phyloP scores from a whole-genome alignment of 2,888 invertebrate species.

The Morinoia aosen region DNA sequence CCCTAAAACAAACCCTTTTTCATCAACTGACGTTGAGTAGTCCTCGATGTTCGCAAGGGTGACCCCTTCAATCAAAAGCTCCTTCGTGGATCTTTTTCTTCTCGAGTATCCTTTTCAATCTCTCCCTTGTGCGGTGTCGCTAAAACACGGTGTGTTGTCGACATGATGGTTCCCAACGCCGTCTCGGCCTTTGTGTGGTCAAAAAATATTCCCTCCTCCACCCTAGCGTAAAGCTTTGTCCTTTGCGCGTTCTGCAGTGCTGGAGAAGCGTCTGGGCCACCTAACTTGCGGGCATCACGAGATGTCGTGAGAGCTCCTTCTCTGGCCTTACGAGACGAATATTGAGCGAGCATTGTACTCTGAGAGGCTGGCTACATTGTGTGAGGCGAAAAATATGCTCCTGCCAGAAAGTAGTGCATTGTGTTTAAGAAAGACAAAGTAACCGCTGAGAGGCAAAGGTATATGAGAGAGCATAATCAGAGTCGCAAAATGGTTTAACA shows the following conservation, averaged over 20 bases:
- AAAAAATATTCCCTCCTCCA: slow-evolving; percentile 49
- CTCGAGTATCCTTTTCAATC: slow-evolving; percentile 40
- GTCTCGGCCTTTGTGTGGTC: slow-evolving; percentile 52
- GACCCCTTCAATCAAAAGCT: slow-evolving; percentile 42
- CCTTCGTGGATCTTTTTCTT: slow-evolving; percentile 24
- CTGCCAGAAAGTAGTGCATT: slow-evolving; percentile 34
- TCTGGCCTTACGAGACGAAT: slow-evolving; percentile 30
- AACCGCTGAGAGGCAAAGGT: not conserved
- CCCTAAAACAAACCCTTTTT: slow-evolving; percentile 38
- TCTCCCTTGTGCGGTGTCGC: slow-evolving; percentile 32
- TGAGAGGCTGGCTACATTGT: not conserved
- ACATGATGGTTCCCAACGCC: slow-evolving; percentile 52
- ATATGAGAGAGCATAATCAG: not conserved
- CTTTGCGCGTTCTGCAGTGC: not conserved
- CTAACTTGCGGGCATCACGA: slow-evolving; percentile 52
- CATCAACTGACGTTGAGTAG: not conserved
- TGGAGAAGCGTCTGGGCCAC: slow-evolving; percentile 28
- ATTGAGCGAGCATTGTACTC: slow-evolving; percentile 19
- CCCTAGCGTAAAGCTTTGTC: slow-evolving; percentile 44
- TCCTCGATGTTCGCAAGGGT: not conserved
- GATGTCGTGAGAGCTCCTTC: slow-evolving; percentile 35
- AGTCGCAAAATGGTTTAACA: not conserved
- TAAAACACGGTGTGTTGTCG: slow-evolving; percentile 45
- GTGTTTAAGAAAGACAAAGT: slow-evolving; percentile 36
- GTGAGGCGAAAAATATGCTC: not conserved